phyloP scores from a whole-genome alignment of 2,113 vertebrate species.

The Ochotona curzoniae region DNA sequence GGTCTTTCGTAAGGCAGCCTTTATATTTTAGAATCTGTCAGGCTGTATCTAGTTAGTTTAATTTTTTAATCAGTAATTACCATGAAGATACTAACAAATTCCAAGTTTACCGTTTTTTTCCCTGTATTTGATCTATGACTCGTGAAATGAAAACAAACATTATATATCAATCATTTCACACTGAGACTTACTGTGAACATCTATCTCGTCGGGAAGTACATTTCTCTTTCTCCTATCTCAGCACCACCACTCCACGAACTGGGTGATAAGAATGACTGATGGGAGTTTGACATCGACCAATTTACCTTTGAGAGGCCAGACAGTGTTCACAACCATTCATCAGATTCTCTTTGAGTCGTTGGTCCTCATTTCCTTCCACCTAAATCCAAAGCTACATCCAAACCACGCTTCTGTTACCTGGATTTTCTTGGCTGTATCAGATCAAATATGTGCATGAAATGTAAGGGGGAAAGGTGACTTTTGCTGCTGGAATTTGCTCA shows the following conservation, averaged over 20 bases:
- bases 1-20: background rate
- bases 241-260: background rate
- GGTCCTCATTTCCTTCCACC: background rate
- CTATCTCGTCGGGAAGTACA: background rate
- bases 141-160: background rate
- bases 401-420: background rate
- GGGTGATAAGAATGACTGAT: background rate
- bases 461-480: background rate
- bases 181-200: background rate
- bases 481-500: background rate
- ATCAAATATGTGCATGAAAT: background rate
- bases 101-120: background rate
- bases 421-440: background rate
- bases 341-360: background rate
- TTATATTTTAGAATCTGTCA: background rate
- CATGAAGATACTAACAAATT: background rate
- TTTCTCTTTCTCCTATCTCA: background rate
- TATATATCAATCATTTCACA: background rate
- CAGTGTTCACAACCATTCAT: background rate
- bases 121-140: background rate
- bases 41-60: background rate
- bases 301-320: background rate
- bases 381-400: background rate
- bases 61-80: background rate
- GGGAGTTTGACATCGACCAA: background rate